Conservation (phyloP, 2,888 invertebrate genomes). For the Erebia palarica region DNA sequence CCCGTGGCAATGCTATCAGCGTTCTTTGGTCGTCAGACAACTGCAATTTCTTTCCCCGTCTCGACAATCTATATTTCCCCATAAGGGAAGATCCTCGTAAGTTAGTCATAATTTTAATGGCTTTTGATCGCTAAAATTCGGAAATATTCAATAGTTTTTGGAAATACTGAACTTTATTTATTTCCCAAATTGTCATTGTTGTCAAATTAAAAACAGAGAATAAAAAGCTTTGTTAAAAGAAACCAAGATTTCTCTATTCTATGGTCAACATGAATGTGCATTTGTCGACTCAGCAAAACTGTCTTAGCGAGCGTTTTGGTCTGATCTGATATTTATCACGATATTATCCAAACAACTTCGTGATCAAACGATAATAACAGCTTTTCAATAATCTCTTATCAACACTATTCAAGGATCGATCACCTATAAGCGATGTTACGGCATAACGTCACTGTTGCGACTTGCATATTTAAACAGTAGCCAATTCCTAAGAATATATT, state of each 20-base stretch:
- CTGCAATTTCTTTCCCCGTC: constrained; percentile 64
- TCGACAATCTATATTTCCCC: constrained; percentile 59
- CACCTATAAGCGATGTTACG: constrained; percentile 23
- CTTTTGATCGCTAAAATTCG: neutral
- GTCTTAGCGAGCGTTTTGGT: no score
- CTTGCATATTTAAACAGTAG: neutral
- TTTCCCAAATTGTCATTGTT: neutral
- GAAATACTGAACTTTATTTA: neutral
- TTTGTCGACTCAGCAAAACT: no score
- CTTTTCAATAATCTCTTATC: neutral
- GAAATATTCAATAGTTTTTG: neutral
- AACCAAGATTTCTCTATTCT: no score
- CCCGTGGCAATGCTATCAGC: constrained; percentile 64
- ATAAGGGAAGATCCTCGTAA: constrained; percentile 22
- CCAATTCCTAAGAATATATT: no score
- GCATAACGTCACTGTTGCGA: constrained; percentile 8
- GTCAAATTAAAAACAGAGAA: no score
- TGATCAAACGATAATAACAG: no score
- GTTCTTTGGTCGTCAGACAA: constrained; percentile 61
- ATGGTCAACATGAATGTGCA: no score
- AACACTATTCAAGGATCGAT: constrained; percentile 21
- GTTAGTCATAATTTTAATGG: constrained; percentile 35
- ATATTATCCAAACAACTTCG: no score
- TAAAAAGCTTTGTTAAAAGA: no score
- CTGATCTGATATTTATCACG: no score